phyloP scores from a whole-genome alignment of 1,140 invertebrate genomes.

The Trichomalopsis sarcophagae region DNA sequence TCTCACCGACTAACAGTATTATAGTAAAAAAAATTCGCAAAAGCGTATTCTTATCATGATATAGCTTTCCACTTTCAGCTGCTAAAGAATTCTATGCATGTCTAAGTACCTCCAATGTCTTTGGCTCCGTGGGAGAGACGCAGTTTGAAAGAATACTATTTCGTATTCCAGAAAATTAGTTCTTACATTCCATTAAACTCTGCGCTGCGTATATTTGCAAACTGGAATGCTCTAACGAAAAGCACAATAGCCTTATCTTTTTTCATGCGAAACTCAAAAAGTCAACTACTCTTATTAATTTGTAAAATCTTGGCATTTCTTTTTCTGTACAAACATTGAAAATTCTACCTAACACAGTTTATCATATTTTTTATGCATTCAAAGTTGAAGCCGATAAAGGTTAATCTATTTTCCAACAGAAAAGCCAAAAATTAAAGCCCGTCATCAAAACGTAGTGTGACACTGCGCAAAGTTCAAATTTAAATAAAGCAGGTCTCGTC shows the following conservation, averaged over 20 bases:
- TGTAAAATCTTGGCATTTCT: no score
- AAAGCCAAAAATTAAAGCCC: no score
- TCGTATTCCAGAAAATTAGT: conserved; percentile 36
- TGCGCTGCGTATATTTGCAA: conserved; percentile 6
- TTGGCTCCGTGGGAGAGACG: conserved; percentile 6
- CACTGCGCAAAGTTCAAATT: neutral
- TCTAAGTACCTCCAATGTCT: conserved; percentile 36
- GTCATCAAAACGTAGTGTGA: no score
- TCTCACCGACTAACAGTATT: neutral
- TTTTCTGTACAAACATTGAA: no score
- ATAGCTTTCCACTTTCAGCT: conserved; percentile 23
- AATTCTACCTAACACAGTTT: no score
- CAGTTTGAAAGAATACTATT: conserved; percentile 20
- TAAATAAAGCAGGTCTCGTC: neutral
- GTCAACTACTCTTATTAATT: neutral
- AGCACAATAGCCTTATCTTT: neutral
- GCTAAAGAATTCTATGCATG: conserved; percentile 50
- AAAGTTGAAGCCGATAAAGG: no score
- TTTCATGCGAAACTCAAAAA: neutral
- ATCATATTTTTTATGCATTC: no score
- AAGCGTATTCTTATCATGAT: conserved; percentile 28
- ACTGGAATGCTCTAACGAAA: neutral
- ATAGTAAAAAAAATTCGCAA: neutral
- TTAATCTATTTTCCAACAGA: no score
- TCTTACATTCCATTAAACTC: conserved; percentile 33